phyloP scores from a whole-genome alignment of 1,140 invertebrate species.

The Linepithema humile region DNA sequence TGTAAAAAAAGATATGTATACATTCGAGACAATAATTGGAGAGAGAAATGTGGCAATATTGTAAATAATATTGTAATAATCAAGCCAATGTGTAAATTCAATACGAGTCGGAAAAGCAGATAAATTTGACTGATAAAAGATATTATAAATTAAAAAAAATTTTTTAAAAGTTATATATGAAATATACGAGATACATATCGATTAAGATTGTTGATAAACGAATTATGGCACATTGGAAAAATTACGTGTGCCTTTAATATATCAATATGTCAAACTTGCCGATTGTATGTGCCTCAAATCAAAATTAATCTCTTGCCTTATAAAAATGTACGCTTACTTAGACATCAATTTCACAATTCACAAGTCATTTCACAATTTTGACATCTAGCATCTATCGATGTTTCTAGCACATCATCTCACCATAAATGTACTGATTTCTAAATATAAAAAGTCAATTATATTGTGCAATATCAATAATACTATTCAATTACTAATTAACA shows the following conservation, averaged over 20 bases:
- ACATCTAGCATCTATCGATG: slow-evolving; percentile 43
- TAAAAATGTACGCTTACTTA: slow-evolving; percentile 44
- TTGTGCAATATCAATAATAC: slow-evolving; percentile 47
- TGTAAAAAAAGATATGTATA: neutral
- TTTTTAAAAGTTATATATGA: neutral
- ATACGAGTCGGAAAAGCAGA: neutral
- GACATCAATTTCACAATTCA: slow-evolving; percentile 33
- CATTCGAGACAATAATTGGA: neutral
- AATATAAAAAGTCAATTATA: slow-evolving; percentile 32
- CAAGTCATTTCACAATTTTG: slow-evolving; percentile 20
- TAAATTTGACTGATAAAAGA: neutral
- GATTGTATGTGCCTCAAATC: slow-evolving; percentile 61
- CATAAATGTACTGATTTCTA: slow-evolving; percentile 24
- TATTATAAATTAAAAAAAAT: slow-evolving; percentile 1
- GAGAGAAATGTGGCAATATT: neutral
- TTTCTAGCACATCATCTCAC: slow-evolving; percentile 16
- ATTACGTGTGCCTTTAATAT: slow-evolving; percentile 6
- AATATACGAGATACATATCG: neutral
- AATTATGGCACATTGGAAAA: slow-evolving; percentile 20
- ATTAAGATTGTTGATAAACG: neutral
- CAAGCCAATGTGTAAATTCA: neutral
- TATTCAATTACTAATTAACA: slow-evolving; percentile 8
- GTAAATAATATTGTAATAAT: slow-evolving; percentile 27
- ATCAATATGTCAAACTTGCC: too few relatives aligned
- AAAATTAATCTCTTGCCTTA: slow-evolving; percentile 54